Conservation (phyloP, 1,140 invertebrate species). For the Homarus americanus region DNA sequence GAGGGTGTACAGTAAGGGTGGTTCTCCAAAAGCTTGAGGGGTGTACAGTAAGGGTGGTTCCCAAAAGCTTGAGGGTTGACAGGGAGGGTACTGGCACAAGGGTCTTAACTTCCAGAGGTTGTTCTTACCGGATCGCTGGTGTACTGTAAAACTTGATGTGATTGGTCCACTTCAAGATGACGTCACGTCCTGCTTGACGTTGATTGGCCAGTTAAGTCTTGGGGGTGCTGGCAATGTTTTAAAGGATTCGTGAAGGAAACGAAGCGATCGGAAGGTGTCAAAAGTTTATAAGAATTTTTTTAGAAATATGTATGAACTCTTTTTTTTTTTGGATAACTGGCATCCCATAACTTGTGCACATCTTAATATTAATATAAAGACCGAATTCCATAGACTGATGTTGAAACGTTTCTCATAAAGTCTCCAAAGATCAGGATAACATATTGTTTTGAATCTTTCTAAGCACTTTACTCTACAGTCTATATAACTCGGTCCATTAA, state of each 20-base stretch:
- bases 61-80: too few species aligned
- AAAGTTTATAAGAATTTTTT: background rate
- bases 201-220: slow-evolving; percentile 29
- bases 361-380: background rate
- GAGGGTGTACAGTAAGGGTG: background rate
- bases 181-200: slow-evolving; percentile 25
- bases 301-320: background rate
- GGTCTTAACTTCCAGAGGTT: background rate
- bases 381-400: background rate
- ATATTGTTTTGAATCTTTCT: too few species aligned
- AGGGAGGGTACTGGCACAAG: too few species aligned
- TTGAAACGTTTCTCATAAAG: too few species aligned
- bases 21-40: background rate
- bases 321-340: background rate
- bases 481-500: too few species aligned
- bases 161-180: slow-evolving; percentile 10
- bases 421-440: too few species aligned
- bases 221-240: slow-evolving; percentile 1
- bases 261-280: background rate
- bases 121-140: slow-evolving; percentile 1
- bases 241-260: background rate
- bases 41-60: background rate
- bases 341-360: background rate
- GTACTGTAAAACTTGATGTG: background rate
- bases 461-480: too few species aligned